These are phyloP conservation scores for Andrena dorsata DNA, from an alignment of 2,888 invertebrate species.

Conservation along the genomic window DNA sequence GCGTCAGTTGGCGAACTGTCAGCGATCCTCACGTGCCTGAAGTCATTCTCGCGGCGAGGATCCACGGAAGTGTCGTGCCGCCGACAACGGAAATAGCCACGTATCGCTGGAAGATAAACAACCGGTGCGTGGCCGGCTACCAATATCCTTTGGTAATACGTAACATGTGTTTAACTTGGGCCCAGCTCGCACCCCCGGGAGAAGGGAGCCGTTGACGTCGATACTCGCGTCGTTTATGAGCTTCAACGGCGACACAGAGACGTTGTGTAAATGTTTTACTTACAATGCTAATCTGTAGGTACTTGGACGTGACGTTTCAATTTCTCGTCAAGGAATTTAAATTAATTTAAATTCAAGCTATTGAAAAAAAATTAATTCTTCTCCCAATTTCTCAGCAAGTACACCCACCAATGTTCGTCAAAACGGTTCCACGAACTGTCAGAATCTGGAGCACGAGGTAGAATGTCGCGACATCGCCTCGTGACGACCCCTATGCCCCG, in stretches of 20 bases:
- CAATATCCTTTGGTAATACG: constrained; percentile 68
- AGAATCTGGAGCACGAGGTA: neutral
- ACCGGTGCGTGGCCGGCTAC: constrained; percentile 58
- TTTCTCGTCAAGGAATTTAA: too few relatives aligned
- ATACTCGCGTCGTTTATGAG: constrained; percentile 59
- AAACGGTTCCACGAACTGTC: neutral
- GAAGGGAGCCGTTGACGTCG: constrained; percentile 61
- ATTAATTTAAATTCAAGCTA: too few relatives aligned
- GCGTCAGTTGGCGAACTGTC: constrained; percentile 60
- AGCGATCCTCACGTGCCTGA: constrained; percentile 33
- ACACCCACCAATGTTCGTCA: neutral
- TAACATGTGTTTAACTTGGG: constrained; percentile 70
- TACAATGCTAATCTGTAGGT: neutral
- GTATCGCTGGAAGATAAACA: constrained; percentile 72
- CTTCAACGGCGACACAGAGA: constrained; percentile 40
- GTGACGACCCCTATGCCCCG: neutral
- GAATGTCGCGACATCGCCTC: constrained; percentile 26
- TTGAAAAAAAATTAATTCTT: too few relatives aligned
- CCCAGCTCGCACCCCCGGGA: constrained; percentile 62
- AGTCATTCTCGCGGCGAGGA: constrained; percentile 35
- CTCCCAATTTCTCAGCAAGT: too few relatives aligned
- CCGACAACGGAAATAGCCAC: constrained; percentile 66
- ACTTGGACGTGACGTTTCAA: too few relatives aligned
- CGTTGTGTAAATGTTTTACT: neutral
- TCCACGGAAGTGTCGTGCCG: constrained; percentile 43